Evolutionary conservation across 2,888 invertebrate species (phyloP).

Genomic region (Rotaria macrura): DNA sequence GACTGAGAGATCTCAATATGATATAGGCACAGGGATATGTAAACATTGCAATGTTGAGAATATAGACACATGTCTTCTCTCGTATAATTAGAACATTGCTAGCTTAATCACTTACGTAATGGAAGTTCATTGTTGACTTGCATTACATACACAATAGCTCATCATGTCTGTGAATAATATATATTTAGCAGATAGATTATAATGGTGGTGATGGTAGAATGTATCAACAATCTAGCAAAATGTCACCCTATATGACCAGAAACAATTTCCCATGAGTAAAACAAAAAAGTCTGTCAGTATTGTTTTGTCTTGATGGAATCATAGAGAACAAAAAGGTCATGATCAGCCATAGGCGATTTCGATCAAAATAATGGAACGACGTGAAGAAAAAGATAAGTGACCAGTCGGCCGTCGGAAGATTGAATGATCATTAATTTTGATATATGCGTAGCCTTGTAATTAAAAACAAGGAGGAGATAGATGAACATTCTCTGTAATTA

Average conservation of each 20-base stretch:
- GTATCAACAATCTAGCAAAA: background rate
- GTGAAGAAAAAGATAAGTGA: background rate
- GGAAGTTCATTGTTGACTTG: background rate
- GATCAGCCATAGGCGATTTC: background rate
- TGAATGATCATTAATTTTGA: background rate
- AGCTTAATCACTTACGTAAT: background rate
- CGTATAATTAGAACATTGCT: background rate
- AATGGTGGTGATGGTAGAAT: background rate
- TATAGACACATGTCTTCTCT: constrained; percentile 3
- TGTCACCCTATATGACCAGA: background rate
- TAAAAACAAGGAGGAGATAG: background rate
- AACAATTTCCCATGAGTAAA: background rate
- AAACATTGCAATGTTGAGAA: background rate
- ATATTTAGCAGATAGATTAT: background rate
- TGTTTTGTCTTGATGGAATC: background rate
- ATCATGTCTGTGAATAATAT: background rate
- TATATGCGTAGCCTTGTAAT: background rate
- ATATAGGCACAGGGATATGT: background rate
- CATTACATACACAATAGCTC: background rate
- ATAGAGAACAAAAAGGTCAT: background rate
- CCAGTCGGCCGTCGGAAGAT: background rate
- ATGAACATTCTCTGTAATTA: background rate
- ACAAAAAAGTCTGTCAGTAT: background rate
- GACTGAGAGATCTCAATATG: background rate
- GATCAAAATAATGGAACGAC: background rate